Base-by-base conservation (phyloP, 2,113 vertebrate species). In the Neodontobutis hainanensis region DNA sequence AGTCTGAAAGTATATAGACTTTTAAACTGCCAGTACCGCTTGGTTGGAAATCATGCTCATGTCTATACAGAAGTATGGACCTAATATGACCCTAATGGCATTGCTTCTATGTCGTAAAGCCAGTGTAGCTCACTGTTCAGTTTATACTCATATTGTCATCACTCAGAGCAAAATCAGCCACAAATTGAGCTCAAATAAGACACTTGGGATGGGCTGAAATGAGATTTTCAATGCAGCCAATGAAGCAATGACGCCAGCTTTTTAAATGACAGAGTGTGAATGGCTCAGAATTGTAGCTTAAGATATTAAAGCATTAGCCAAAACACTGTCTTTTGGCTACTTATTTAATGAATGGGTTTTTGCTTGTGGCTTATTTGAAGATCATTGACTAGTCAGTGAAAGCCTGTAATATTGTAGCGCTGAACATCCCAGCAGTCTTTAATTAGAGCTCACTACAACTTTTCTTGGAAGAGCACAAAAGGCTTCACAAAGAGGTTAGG, bases 361-460 rank as follows among this genome's bases (percentile, higher is more conserved):
- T 75, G 62, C 61, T 58, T 80, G 89, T 84, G 88, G 88, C 65
- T 73, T 82, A 70, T 90, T 89, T 90, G 87, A 92, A 90, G 90
- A 83, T 86, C 36, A 75, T 82, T 84, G 85, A 57, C 45, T 59
- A 78, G 76, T 75, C 58, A 77, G 53, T 58, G 67, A 79, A 70
- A 66, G 74, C 76, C 76, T 70, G 38, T 85, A 85, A 90, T 85
- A 78, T 52, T 61, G 60, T 70, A 83, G 82, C 73, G 75, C 79
- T 53, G 57, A 70, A 77, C 77, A 85, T 87, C 67, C 78, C 72
- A 78, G 64, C 59, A 80, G 75, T 65, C 87, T 78, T 78, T 87
- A 85, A 92, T 93, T 89, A 84, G 75, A 78, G 78, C 81, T 49
- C 75, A 43, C 73, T 81, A 70, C 62, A 77, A 68, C 82, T 67